phyloP scores from a whole-genome alignment of 2,113 vertebrate genomes.

The Fukomys damarensis region DNA sequence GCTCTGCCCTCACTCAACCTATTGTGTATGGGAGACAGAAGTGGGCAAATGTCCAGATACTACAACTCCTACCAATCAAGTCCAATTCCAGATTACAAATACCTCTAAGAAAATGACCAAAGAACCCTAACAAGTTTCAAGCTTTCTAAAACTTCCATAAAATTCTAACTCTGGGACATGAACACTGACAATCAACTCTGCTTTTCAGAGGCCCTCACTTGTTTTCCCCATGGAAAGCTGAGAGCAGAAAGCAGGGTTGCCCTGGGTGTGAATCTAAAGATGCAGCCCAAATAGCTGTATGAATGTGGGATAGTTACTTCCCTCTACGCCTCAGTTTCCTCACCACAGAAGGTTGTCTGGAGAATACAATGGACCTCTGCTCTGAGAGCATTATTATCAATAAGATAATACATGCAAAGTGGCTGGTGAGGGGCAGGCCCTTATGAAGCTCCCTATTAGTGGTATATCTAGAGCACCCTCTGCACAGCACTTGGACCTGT shows the following conservation, averaged over 20 bases:
- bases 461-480: neutral
- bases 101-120: conserved; percentile 17
- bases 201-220: neutral
- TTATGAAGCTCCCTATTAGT: neutral
- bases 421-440: neutral
- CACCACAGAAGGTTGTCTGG: neutral
- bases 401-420: conserved; percentile 4
- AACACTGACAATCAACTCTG: neutral
- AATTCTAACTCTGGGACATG: neutral
- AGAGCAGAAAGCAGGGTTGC: neutral
- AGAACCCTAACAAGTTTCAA: conserved; percentile 10
- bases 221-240: neutral
- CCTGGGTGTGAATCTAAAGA: neutral
- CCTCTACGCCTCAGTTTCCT: neutral
- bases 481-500: neutral
- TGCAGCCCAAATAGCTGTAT: neutral
- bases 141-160: neutral
- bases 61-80: neutral
- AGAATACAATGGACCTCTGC: neutral
- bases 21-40: neutral
- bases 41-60: neutral
- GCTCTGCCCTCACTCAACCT: neutral
- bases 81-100: neutral
- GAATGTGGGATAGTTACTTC: neutral
- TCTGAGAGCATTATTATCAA: neutral